Evolutionary conservation across 37 sponge, comb jelly and placozoan species (phyloP), one percentile per base, ranked within the genome.

Genomic region (Amphimedon queenslandica): DNA sequence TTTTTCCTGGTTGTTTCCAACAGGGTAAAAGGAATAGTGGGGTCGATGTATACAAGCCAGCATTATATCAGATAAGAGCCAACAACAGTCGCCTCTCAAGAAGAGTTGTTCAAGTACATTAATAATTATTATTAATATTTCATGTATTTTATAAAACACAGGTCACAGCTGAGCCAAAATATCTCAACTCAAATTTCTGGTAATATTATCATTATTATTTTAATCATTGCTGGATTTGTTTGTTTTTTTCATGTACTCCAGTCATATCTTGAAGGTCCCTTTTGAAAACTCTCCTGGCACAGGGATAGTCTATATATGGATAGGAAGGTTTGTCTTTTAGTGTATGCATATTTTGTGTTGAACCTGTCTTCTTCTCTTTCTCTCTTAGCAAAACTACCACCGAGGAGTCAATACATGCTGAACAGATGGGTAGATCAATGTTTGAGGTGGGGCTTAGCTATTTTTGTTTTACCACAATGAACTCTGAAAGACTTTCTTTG

Each of bases 221-320:
- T 6, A n/a, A n/a, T 60, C 23, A 60, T 60, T 25, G 39, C 21
- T 40, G 4, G 6, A 4, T 67, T 2, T 70, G 2, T 41, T 34
- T 40, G n/a, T 68, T 16, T 61, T 21, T 33, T 5, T 58, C 21
- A 25, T 30, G 4, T 20, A 28, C 53, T 53, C 21, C 64, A 93
- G 93, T 47, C 89, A 90, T 76, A 80, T 97, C 28, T 57, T 97
- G 57, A 90, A 88, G 41, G 94, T 97, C 16, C 98, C 98, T 2
- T 93, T 94, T 84, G 90, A 92, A 35, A 83, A 73, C 63, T 80
- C 86, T 61, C 80, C 67, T 30, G 90, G 88, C 5, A 40, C 88
- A 16, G 96, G 90, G 6, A 93, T 94, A 10, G 88, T 92, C 64
- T 98, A 98, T 72, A 90, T 92, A 37, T 98, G 99, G 99, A 75